Base-by-base conservation (phyloP, 2,797 vertebrate genomes). In the Apogon hyalosoma region DNA sequence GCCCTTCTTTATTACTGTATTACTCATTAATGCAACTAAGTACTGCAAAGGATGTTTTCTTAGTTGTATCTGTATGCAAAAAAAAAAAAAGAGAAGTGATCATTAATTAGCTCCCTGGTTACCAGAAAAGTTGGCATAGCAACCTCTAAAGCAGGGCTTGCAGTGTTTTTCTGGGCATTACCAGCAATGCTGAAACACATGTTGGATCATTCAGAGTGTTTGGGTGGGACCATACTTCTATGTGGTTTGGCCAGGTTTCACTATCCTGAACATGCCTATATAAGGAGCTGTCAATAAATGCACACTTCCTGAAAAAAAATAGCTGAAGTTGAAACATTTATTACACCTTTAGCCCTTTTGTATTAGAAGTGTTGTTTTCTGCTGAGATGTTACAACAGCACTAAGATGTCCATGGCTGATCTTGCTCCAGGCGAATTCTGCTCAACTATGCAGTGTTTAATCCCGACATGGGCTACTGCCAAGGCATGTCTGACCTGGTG, bases 401-500 rank as follows among this genome's bases (percentile, higher is more conserved):
- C 54, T 69, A 39, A 83, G 61, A 56, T 70, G 61, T 69, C 38
- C 12, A 0, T 45, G 55, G 15, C 28, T 79, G 62, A 61, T 64
- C 45, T 77, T 0, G 48, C 55, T 57, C 11, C 91, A 99, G 98
- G 92, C 95, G 95, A 52, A 95, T 98, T 89, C 89, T 99, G 82
- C 93, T 99, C 87, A 99, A 99, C 93, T 99, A 98, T 43, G 98
- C 98, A 0, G 96, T 99, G 47, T 96, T 96, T 84, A 96, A 96
- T 88, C 96, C 96, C 0, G 87, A 93, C 69, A 95, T 95, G 75
- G 97, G 98, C 56, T 99, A 99, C 93, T 98, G 96, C 79, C 98
- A 99, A 90, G 98, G 98, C 68, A 99, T 99, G 98, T 99, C 98
- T 0, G 98, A 99, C 91, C 94, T 99, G 86, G 96, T 99, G 86